Conservation (phyloP, 2,113 vertebrate genomes). For the Panthera tigris region DNA sequence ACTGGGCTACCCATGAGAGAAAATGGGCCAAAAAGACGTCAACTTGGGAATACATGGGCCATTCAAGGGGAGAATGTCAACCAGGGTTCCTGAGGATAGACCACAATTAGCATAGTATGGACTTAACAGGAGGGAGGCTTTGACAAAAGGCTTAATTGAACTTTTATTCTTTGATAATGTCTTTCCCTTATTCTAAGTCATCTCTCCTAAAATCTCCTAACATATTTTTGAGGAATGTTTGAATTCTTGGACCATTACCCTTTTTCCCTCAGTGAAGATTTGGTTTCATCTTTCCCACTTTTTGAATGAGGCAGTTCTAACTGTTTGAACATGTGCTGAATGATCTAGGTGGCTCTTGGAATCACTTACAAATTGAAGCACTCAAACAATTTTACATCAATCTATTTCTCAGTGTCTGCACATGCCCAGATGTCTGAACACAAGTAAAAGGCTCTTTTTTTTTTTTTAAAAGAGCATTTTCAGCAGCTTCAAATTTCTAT, state of each 20-base stretch:
- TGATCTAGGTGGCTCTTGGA: background rate
- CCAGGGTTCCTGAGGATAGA: fast-evolving
- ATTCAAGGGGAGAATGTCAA: background rate
- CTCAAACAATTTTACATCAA: background rate
- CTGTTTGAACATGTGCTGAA: background rate
- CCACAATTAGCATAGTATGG: background rate
- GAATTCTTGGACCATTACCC: background rate
- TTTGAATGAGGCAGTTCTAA: background rate
- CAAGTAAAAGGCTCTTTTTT: background rate
- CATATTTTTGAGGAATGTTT: background rate
- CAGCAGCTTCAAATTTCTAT: slow-evolving; percentile 20
- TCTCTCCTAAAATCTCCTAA: background rate
- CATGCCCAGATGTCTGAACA: background rate
- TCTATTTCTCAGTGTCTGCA: background rate
- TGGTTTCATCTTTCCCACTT: background rate
- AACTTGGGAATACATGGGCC: fast-evolving
- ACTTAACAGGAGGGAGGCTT: background rate
- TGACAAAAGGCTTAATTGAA: background rate
- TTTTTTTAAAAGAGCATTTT: background rate
- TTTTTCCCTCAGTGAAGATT: background rate
- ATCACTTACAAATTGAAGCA: slow-evolving; percentile 21
- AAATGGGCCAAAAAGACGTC: background rate
- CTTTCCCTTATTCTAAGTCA: background rate
- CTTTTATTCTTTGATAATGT: background rate
- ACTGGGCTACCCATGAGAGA: background rate